phyloP scores from a whole-genome alignment of 1,140 invertebrate species.

The Brachionus angularis region DNA sequence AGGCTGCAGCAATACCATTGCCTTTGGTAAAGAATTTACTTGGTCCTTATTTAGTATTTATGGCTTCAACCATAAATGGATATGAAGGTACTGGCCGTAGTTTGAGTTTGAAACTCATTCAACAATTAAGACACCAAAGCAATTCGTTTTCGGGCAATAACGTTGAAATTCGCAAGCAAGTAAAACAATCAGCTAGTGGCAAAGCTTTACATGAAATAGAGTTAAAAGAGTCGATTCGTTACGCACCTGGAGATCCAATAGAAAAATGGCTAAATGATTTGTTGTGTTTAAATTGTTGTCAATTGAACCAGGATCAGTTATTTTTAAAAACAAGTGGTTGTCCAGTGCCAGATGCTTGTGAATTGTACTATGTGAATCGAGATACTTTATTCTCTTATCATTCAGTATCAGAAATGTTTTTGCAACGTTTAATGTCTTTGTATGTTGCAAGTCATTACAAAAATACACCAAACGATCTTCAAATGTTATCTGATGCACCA shows the following conservation, averaged over 20 bases:
- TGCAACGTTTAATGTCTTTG: conserved; percentile 83
- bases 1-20: conserved; percentile 95
- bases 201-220: conserved; percentile 47
- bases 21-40: conserved; percentile 80
- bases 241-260: conserved; percentile 77
- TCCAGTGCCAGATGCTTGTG: conserved; percentile 79
- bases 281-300: conserved; percentile 77
- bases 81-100: conserved; percentile 98
- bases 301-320: background rate
- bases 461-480: conserved; percentile 96
- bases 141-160: conserved; percentile 50
- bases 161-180: conserved; percentile 48
- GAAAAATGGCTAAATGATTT: conserved; percentile 87
- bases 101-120: conserved; percentile 86
- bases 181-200: conserved; percentile 53
- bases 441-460: conserved; percentile 98
- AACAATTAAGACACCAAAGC: conserved; percentile 73
- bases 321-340: conserved; percentile 67
- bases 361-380: conserved; percentile 72
- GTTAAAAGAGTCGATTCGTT: conserved; percentile 90
- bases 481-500: conserved; percentile 96
- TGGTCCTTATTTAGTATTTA: conserved; percentile 75
- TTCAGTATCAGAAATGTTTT: conserved; percentile 85
- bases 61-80: conserved; percentile 94
- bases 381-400: conserved; percentile 97